A percentile compares a stretch with the other conserved stretches of the same genome.
Evolutionary conservation across 2,113 vertebrate genomes (phyloP).

Genomic region (Trochalopteron elliotii): DNA sequence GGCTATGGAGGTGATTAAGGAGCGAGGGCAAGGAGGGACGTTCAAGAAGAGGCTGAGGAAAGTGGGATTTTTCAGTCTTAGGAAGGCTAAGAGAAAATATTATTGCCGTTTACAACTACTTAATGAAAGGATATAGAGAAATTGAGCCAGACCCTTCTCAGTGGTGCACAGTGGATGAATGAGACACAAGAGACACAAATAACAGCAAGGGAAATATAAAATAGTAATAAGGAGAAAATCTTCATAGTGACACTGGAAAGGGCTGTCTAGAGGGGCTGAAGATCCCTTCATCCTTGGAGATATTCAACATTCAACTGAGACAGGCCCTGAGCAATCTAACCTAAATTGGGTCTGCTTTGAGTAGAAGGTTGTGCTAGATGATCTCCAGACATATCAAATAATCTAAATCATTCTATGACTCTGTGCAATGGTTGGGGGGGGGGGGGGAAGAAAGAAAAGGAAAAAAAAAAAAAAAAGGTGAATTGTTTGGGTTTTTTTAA

Average conservation of each 20-base stretch:
- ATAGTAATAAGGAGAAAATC: not conserved
- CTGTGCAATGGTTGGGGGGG: not conserved
- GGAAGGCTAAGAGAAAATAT: not conserved
- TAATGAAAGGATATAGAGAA: not conserved
- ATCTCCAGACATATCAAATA: not conserved
- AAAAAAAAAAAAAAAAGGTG: not conserved
- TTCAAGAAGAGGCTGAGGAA: constrained; percentile 1
- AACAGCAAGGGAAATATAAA: not conserved
- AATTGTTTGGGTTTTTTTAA: not conserved
- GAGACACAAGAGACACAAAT: not conserved
- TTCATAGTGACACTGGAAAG: not conserved
- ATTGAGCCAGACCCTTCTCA: not conserved
- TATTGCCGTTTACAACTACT: not conserved
- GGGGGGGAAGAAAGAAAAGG: accelerated
- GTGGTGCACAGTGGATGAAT: not conserved
- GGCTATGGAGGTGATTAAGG: not conserved
- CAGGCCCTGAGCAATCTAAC: not conserved
- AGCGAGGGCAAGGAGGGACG: not conserved
- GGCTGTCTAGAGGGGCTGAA: not conserved
- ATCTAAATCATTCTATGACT: not conserved
- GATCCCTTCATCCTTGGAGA: not conserved
- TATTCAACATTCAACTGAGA: not conserved
- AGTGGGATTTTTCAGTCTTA: not conserved
- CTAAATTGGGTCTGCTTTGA: not conserved
- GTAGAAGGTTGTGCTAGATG: not conserved